Evolutionary conservation across 1,140 invertebrate genomes (phyloP), one percentile per base, ranked within the genome.

Genomic region (Myzus persicae): DNA sequence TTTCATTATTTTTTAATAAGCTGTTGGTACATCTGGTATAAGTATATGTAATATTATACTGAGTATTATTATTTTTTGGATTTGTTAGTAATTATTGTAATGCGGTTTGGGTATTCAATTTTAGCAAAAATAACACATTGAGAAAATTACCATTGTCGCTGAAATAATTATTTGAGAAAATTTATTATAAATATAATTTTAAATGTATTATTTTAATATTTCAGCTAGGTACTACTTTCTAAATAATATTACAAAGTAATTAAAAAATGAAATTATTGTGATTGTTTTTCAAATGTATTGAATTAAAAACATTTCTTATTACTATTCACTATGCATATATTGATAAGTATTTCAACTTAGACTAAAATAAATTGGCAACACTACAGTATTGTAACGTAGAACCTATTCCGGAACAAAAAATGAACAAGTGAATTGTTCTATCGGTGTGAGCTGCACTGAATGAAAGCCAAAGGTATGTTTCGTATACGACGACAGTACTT

Each of bases 381-480:
- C 31, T 76, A 76, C 31, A 76, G 18, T 76, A 31, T n/a, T 76
- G 59, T 76, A 76, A 76, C 36, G 59, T 76, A 14, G 59, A 18
- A 76, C 5, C 59, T 76, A 76, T 76, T 76, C 31, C 14, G 59
- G 14, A 76, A n/a, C n/a, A 59, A 76, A 76, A 22, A 76, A n/a
- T 76, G 6, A 76, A n/a, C 54, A 31, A 59, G 26, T 59, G 31
- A 67, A 31, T 67, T 76, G 14, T 76, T 67, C 14, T 11, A n/a
- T 67, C n/a, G 59, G 11, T 4, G 11, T 4, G 59, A 67, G 24
- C n/a, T n/a, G 20, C 42, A 42, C 40, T 84, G 82, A 84, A 84
- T 84, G 36, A 85, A 85, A 44, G 84, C 84, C 84, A 85, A 85
- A 84, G 40, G 22, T 76, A 76, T 76, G n/a, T 76, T 76, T 40